phyloP scores from a whole-genome alignment of 2,888 invertebrate genomes.

The Deilephila elpenor region DNA sequence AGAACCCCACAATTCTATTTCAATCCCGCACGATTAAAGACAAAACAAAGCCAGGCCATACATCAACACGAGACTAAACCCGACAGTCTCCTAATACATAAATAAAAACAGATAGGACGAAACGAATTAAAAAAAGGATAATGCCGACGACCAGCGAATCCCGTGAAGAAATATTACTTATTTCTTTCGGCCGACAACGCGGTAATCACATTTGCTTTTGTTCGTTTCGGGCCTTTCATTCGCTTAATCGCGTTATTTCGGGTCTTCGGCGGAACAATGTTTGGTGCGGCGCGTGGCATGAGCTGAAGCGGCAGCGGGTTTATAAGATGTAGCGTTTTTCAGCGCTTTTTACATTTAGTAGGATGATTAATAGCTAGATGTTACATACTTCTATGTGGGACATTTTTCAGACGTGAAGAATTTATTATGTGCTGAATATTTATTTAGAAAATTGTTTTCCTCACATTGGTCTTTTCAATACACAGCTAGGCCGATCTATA shows the following conservation, averaged over 20 bases:
- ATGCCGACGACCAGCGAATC: conserved; percentile 25
- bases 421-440: too few species aligned
- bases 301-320: conserved; percentile 39
- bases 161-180: conserved; percentile 79
- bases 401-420: too few species aligned
- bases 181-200: conserved; percentile 77
- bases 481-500: too few species aligned
- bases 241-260: conserved; percentile 83
- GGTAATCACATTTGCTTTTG: conserved; percentile 84
- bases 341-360: too few species aligned
- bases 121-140: conserved; percentile 48
- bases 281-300: conserved; percentile 37
- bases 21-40: background rate
- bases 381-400: too few species aligned
- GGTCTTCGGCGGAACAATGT: conserved; percentile 70
- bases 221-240: conserved; percentile 82
- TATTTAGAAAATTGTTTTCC: too few species aligned
- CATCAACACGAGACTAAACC: background rate
- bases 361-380: too few species aligned
- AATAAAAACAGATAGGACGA: conserved; percentile 49
- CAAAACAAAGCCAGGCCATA: conserved; percentile 11
- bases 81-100: conserved; percentile 27
- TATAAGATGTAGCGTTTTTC: conserved; percentile 37
- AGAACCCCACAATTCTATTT: background rate
- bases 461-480: too few species aligned